Base-by-base conservation (phyloP, 2,113 vertebrate species). In the Oreocharis arfaki region DNA sequence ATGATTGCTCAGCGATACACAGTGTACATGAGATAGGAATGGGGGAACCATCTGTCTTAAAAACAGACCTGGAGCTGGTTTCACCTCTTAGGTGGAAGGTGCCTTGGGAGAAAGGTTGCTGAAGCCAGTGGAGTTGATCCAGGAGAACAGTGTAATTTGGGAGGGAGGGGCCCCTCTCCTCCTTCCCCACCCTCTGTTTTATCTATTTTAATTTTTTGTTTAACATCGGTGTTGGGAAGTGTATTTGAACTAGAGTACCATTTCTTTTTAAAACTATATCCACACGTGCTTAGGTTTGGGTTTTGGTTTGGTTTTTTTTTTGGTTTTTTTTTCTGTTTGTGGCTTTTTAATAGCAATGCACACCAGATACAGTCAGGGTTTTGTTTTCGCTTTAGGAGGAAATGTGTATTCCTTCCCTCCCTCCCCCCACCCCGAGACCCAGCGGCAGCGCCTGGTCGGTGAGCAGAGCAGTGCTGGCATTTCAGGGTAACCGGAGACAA, bases 371-470 rank as follows among this genome's bases (percentile, higher is more conserved):
- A 86, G 83, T 39, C 68, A 7, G 83, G 92, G 86, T 20, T 92
- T 97, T 95, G 90, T 90, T 96, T 97, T 94, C 1, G 1, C 83
- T 94, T 88, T 65, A 46, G 46, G 52, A 93, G 88, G 83, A 94
- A 93, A 90, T 57, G 23, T 69, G 47, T 71, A 35, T 92, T 84
- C 47, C 52, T 73, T 80, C 52, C 59, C 28, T 57, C 24, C 79
- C 55, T n/a, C n/a, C n/a, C n/a, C n/a, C n/a, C n/a, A n/a, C n/a
- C 50, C 16, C 0, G 79, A 69, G 63, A 80, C 5, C 41, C 67
- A 12, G 44, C 6, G 1, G 81, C 76, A 89, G 71, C 1, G 15
- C 81, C 84, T 35, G 75, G 37, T n/a, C 32, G 14, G 41, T 1
- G 14, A 68, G 92, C 77, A 84, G 68, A 80, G 84, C 13, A 0